Conservation (phyloP, 2,113 vertebrate species). For the Lepus europaeus region DNA sequence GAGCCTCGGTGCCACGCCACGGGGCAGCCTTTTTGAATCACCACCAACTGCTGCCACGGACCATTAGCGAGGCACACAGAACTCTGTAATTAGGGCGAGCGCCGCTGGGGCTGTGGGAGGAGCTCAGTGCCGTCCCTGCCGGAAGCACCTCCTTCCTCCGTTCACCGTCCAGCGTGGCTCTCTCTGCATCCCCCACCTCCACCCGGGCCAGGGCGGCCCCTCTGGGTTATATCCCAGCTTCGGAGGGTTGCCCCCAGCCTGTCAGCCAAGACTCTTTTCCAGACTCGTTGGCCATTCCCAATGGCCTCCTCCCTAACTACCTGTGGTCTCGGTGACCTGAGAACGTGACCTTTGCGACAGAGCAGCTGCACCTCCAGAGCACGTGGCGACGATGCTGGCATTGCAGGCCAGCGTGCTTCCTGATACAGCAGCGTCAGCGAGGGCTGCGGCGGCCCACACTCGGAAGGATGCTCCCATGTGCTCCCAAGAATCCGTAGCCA, state of each 20-base stretch:
- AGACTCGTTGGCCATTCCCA: conserved; percentile 27
- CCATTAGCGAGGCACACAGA: neutral
- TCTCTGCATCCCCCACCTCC: neutral
- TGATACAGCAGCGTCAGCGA: neutral
- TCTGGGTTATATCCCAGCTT: neutral
- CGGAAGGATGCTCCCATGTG: neutral
- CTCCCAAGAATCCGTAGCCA: neutral
- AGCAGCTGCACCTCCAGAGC: conserved; percentile 24
- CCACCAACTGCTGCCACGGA: conserved; percentile 49
- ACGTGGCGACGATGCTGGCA: neutral
- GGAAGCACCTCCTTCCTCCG: neutral
- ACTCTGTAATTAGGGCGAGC: neutral
- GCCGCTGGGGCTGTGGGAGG: neutral
- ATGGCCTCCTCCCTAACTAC: conserved; percentile 35
- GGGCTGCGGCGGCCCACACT: neutral
- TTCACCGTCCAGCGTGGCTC: neutral
- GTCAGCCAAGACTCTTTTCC: conserved; percentile 48
- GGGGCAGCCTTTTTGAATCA: conserved; percentile 53
- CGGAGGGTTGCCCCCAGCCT: conserved; percentile 5
- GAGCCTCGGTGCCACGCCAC: neutral
- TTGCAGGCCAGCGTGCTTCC: neutral
- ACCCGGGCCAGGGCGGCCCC: neutral
- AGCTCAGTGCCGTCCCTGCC: neutral
- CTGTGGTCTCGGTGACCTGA: neutral
- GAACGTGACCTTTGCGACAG: neutral